A percentile compares a stretch with the other conserved stretches of the same genome.
These are phyloP conservation scores for Lota lota DNA, from an alignment of 2,113 vertebrate genomes.

Conservation along the genomic window DNA sequence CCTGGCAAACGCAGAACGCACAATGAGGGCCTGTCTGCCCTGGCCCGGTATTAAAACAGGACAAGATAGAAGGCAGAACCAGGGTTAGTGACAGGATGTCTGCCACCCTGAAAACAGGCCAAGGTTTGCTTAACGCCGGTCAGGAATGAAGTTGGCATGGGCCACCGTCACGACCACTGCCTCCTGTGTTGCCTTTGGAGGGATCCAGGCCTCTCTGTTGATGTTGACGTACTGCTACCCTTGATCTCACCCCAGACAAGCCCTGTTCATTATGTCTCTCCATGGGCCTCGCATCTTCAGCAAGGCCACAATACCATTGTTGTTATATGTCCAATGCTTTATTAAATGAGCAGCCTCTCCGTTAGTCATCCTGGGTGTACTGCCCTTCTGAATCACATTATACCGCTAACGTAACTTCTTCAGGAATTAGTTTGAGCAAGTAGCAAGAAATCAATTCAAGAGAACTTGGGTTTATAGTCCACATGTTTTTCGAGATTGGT, in stretches of 20 bases:
- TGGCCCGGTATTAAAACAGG: slow-evolving; percentile 1
- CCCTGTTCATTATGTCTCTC: slow-evolving; percentile 4
- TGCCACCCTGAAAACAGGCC: slow-evolving; percentile 18
- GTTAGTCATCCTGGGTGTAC: no score
- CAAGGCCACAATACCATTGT: no score
- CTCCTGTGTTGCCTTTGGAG: slow-evolving; percentile 21
- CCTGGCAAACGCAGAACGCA: slow-evolving; percentile 24
- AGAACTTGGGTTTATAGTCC: no score
- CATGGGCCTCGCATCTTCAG: not conserved
- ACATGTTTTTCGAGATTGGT: no score
- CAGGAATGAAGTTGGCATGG: slow-evolving; percentile 24
- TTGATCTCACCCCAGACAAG: slow-evolving; percentile 12
- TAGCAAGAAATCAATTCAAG: no score
- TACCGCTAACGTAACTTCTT: no score
- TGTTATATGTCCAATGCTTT: no score
- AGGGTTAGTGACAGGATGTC: slow-evolving; percentile 33
- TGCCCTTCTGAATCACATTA: no score
- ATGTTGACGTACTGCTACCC: slow-evolving; percentile 21
- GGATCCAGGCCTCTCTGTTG: slow-evolving; percentile 34
- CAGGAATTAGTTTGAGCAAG: no score
- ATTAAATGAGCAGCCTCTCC: no score
- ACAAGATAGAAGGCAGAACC: slow-evolving; percentile 35
- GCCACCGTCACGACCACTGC: slow-evolving; percentile 38
- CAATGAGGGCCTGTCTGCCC: slow-evolving; percentile 12
- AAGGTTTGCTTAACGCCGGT: slow-evolving; percentile 35